phyloP scores from a whole-genome alignment of 1,140 invertebrate species.

The Pseudomyrmex pallidus region DNA sequence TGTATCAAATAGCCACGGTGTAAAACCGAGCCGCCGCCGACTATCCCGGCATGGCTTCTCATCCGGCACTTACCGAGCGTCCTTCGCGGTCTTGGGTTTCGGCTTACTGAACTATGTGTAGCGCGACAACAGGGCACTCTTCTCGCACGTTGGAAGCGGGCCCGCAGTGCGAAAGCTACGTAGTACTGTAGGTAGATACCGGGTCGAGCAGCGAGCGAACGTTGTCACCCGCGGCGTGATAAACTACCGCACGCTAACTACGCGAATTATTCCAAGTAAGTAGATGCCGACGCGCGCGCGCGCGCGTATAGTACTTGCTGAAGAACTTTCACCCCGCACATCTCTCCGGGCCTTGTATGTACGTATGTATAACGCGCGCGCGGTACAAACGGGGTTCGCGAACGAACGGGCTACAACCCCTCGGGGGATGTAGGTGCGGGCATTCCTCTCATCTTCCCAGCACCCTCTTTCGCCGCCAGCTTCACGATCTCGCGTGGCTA shows the following conservation, averaged over 20 bases:
- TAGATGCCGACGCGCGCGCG: conserved; percentile 65
- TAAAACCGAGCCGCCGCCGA: conserved; percentile 29
- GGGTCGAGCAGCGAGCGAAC: conserved; percentile 43
- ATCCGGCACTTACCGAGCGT: conserved; percentile 63
- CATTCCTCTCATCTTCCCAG: conserved; percentile 6
- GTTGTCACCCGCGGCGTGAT: conserved; percentile 75
- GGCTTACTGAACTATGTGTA: conserved; percentile 71
- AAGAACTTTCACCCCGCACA: conserved; percentile 65
- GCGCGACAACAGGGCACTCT: conserved; percentile 12
- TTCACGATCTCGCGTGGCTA: conserved; percentile 37
- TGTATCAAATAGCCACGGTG: conserved; percentile 2
- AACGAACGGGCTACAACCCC: not conserved
- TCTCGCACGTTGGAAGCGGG: not conserved
- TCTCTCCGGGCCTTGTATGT: conserved; percentile 42
- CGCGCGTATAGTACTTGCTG: conserved; percentile 46
- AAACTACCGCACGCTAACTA: conserved; percentile 77
- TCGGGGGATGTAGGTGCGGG: not conserved
- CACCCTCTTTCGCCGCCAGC: not conserved
- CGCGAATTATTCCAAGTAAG: conserved; percentile 80
- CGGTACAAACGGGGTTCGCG: conserved; percentile 29
- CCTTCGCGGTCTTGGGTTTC: conserved; percentile 67
- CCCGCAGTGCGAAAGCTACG: not conserved
- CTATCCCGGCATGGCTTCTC: conserved; percentile 57
- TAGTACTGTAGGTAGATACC: conserved; percentile 15
- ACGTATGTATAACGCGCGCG: not conserved